Base-by-base conservation (phyloP, 2,797 vertebrate species). In the Pseudochromis fuscus region DNA sequence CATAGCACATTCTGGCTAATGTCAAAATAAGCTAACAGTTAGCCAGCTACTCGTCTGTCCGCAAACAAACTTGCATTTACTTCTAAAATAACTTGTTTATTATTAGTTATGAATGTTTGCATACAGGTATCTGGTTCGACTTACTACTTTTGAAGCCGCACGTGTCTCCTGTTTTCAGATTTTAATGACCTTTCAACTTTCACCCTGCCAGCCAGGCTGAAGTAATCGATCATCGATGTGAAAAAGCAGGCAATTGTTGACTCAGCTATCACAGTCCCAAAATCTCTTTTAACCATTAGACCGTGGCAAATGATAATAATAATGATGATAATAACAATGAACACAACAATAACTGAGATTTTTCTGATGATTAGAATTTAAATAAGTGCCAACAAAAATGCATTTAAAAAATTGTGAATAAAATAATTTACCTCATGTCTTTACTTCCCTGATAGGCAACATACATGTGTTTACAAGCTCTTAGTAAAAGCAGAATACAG, bases 111-210 rank as follows among this genome's bases (percentile, higher is more conserved):
- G 21, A 16, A 0, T 0, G 55, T 3, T 3, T 19, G 0, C 13
- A 7, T 2, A 4, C 9, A 33, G 11, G 21, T 44, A 6, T 2
- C n/a, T n/a, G 4, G 28, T 7, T 1, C 2, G 15, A 84, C 69
- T 86, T 60, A 75, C 71, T 2, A 4, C 38, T 72, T 65, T 37
- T 19, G 16, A 48, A 38, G 13, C 42, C n/a, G 45, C 92, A 93
- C 91, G 90, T 92, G 92, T 58, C 60, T 70, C 23, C 78, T 87
- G 86, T 82, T 79, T 57, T 88, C 79, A 27, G 62, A 62, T 12
- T 15, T 6, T 3, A 9, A 18, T 4, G 83, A 90, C 72, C 88
- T 86, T 77, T 91, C 69, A 91, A 82, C 92, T 88, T 83, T 84
- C 63, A 87, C 73, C 88, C 61, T 4, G n/a, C 1, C 0, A 1